Percentiles rank a stretch among this genome's conserved stretches.
Evolutionary conservation across 2,797 vertebrate genomes (phyloP).

Genomic region (Sparus aurata): DNA sequence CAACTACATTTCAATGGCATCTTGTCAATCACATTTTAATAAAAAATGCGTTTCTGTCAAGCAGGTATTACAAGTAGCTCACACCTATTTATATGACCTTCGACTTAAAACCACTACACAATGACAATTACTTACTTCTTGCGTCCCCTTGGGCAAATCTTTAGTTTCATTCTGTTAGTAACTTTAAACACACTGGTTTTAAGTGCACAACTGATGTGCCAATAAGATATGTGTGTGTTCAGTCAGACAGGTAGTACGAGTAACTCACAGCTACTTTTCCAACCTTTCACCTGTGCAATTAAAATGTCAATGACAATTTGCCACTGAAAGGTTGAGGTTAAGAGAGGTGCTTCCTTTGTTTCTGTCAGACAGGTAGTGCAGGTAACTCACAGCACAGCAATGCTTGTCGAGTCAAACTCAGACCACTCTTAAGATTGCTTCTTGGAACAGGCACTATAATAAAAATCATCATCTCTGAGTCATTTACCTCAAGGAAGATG

Average conservation of each 20-base stretch:
- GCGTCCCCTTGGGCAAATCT: no score
- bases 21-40: not conserved
- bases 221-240: no score
- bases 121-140: no score
- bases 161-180: no score
- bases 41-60: not conserved
- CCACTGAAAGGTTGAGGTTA: not conserved
- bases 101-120: no score
- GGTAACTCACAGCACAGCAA: not conserved
- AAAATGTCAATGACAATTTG: not conserved
- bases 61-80: slow-evolving; percentile 4
- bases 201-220: no score
- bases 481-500: slow-evolving; percentile 93
- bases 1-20: not conserved
- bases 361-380: slow-evolving; percentile 17
- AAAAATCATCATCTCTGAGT: not conserved
- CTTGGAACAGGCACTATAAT: not conserved
- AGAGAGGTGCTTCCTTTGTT: not conserved
- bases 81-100: not conserved
- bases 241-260: not conserved
- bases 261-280: not conserved
- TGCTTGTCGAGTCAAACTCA: not conserved
- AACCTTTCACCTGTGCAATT: no score
- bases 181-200: no score
- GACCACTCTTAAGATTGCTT: not conserved